Evolutionary conservation across 1,140 invertebrate genomes (phyloP).

Genomic region (Formica selysi): DNA sequence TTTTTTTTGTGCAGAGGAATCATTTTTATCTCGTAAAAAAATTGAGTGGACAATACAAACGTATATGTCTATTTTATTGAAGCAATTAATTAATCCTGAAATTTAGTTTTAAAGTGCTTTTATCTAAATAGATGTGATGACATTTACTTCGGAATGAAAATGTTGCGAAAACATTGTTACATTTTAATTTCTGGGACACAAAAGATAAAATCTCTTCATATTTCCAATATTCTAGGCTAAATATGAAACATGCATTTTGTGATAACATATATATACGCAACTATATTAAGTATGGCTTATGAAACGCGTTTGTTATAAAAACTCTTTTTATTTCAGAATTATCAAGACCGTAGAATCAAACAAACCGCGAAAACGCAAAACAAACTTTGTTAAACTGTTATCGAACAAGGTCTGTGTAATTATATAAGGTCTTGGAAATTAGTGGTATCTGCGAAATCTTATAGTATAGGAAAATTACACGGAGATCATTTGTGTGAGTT

Average conservation of each 20-base stretch:
- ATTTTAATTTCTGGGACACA: constrained; percentile 2
- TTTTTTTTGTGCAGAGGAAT: neutral
- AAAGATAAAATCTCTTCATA: neutral
- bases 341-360: neutral
- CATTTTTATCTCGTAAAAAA: constrained; percentile 11
- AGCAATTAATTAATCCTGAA: neutral
- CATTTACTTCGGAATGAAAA: neutral
- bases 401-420: constrained; percentile 1
- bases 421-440: constrained; percentile 14
- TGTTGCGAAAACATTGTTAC: neutral
- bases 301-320: neutral
- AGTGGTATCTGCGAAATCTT: neutral
- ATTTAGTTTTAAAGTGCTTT: neutral
- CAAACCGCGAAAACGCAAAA: neutral
- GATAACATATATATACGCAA: neutral
- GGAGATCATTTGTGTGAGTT: neutral
- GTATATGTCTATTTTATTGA: neutral
- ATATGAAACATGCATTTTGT: neutral
- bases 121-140: neutral
- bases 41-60: neutral
- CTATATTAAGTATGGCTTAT: neutral
- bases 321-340: neutral
- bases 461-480: neutral
- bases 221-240: neutral
- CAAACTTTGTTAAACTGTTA: constrained; percentile 39